Conservation (phyloP, 2,888 invertebrate genomes). For the Rhingia rostrata region DNA sequence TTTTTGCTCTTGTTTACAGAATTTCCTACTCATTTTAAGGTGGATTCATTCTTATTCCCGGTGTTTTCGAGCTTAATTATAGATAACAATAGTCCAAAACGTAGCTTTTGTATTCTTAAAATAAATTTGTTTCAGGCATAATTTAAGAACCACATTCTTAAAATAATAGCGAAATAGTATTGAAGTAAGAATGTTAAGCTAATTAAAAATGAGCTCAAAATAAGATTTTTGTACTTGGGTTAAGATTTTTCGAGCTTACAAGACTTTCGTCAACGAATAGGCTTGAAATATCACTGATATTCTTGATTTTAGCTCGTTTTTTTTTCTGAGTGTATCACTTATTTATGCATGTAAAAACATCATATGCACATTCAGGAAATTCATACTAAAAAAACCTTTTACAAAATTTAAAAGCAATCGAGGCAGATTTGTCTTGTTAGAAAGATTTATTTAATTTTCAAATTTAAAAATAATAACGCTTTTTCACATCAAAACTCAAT, state of each 20-base stretch:
- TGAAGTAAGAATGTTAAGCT: not conserved
- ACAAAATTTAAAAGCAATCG: conserved; percentile 27
- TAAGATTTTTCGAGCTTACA: not conserved
- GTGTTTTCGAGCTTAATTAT: no score
- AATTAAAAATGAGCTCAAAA: not conserved
- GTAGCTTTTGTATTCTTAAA: no score
- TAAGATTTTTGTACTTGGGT: not conserved
- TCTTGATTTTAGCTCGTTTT: not conserved
- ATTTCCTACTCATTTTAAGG: not conserved
- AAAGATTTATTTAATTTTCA: conserved; percentile 27
- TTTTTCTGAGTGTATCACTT: no score
- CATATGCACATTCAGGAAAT: not conserved
- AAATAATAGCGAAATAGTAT: not conserved
- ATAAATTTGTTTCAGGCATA: no score
- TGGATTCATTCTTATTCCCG: no score
- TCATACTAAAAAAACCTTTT: not conserved
- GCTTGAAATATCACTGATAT: not conserved
- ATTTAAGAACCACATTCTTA: not conserved
- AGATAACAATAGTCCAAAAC: no score
- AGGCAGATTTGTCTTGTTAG: conserved; percentile 34
- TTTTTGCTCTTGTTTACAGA: not conserved
- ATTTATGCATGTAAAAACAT: not conserved
- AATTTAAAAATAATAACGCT: conserved; percentile 14
- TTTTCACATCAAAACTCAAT: conserved; percentile 18
- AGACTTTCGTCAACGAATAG: not conserved